Percentiles rank a stretch among this genome's conserved stretches.
These are phyloP conservation scores for Donacobius atricapilla DNA, from an alignment of 2,113 vertebrate genomes.

Conservation along the genomic window DNA sequence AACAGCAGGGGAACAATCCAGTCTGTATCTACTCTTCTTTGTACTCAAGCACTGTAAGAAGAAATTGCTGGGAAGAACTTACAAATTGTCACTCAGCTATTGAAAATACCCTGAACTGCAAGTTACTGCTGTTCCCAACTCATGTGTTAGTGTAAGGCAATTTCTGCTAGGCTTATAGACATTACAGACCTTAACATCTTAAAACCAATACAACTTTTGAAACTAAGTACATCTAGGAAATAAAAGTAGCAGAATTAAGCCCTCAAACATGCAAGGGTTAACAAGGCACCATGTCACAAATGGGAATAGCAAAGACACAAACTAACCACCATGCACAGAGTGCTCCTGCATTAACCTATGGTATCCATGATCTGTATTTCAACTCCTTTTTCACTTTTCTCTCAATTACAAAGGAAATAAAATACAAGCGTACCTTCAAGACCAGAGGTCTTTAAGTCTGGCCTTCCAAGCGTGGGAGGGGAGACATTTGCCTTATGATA, in stretches of 20 bases:
- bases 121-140: not conserved
- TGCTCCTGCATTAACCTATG: not conserved
- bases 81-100: not conserved
- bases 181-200: not conserved
- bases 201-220: not conserved
- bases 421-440: not conserved
- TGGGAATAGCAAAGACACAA: not conserved
- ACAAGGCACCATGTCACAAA: accelerated
- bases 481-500: not conserved
- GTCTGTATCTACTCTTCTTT: not conserved
- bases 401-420: not conserved
- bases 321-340: not conserved
- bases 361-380: not conserved
- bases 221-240: not conserved
- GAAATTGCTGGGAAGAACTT: accelerated
- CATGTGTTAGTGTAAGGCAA: not conserved
- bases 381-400: not conserved
- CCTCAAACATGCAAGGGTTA: not conserved
- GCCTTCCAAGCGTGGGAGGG: not conserved
- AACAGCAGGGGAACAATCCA: not conserved
- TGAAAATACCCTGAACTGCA: not conserved
- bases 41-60: not conserved
- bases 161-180: not conserved
- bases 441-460: not conserved
- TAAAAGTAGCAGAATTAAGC: not conserved